phyloP scores from a whole-genome alignment of 1,140 invertebrate species.

The Leptonema lineaticorne region DNA sequence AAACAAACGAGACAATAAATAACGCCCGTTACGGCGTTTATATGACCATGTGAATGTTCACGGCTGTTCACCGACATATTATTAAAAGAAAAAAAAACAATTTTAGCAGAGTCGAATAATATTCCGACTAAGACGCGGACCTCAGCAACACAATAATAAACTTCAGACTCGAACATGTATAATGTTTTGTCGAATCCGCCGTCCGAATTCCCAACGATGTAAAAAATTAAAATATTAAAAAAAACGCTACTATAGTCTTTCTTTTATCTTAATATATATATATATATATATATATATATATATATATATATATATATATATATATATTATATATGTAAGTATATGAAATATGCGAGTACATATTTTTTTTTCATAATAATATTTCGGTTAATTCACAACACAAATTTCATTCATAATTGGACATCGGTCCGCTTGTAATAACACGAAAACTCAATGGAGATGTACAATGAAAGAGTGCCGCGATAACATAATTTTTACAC shows the following conservation, averaged over 20 bases:
- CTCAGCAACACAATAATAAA: not conserved
- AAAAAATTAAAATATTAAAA: slow-evolving; percentile 20
- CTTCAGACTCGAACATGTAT: not conserved
- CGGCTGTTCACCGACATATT: no score
- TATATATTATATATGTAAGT: not conserved
- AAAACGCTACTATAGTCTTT: no score
- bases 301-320: not conserved
- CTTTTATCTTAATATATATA: not conserved
- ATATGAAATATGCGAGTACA: not conserved
- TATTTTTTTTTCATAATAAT: no score
- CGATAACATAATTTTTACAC: no score
- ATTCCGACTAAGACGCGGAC: no score
- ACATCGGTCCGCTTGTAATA: no score
- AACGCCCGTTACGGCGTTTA: not conserved
- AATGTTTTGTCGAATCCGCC: not conserved
- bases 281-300: not conserved
- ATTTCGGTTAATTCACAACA: no score
- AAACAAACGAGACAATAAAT: slow-evolving; percentile 17
- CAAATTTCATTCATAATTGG: no score
- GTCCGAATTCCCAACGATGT: slow-evolving; percentile 20
- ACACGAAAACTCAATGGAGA: no score
- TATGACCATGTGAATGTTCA: slow-evolving; percentile 1
- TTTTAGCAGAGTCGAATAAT: no score
- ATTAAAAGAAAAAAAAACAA: no score
- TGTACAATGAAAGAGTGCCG: no score